phyloP scores from a whole-genome alignment of 2,113 vertebrate species.

The Arothron firmamentum region DNA sequence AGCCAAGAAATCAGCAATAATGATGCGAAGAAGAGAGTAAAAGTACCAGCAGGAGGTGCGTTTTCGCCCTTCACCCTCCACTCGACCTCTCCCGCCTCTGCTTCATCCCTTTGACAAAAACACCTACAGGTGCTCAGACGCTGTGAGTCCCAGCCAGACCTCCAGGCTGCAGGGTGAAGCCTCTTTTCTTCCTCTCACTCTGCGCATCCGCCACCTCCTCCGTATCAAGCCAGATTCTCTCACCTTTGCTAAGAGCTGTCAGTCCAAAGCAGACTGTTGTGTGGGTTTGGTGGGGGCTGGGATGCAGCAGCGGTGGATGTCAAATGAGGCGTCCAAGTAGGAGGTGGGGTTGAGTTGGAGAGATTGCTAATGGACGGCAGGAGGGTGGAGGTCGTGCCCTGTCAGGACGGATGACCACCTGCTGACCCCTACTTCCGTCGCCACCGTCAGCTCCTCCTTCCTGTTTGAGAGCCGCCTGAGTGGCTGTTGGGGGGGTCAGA shows the following conservation, averaged over 20 bases:
- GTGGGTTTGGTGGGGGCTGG: slow-evolving; percentile 5
- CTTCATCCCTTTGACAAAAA: not conserved
- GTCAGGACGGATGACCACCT: slow-evolving; percentile 30
- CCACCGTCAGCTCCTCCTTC: slow-evolving; percentile 20
- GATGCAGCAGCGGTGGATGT: slow-evolving; percentile 31
- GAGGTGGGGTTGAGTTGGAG: slow-evolving; percentile 20
- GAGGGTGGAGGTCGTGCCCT: slow-evolving; percentile 50
- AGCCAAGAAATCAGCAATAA: too few relatives aligned
- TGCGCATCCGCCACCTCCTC: slow-evolving; percentile 51
- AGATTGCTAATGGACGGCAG: slow-evolving; percentile 51
- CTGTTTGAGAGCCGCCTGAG: slow-evolving; percentile 17
- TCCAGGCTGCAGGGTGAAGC: slow-evolving; percentile 48
- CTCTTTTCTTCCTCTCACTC: slow-evolving; percentile 34
- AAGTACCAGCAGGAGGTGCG: not conserved
- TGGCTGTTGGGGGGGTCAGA: slow-evolving; percentile 38
- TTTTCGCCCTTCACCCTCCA: not conserved
- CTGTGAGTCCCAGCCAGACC: slow-evolving; percentile 59
- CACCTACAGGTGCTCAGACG: slow-evolving; percentile 41
- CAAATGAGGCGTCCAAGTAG: slow-evolving; percentile 25
- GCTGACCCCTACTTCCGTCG: slow-evolving; percentile 44
- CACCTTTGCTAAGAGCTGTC: slow-evolving; percentile 54
- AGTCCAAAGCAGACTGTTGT: slow-evolving; percentile 47
- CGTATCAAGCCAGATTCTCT: slow-evolving; percentile 27
- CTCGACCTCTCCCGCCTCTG: too few relatives aligned
- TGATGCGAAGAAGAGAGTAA: too few relatives aligned